These are phyloP conservation scores for Hirtodrosophila trivittata DNA, from an alignment of 2,888 invertebrate species.

Conservation along the genomic window DNA sequence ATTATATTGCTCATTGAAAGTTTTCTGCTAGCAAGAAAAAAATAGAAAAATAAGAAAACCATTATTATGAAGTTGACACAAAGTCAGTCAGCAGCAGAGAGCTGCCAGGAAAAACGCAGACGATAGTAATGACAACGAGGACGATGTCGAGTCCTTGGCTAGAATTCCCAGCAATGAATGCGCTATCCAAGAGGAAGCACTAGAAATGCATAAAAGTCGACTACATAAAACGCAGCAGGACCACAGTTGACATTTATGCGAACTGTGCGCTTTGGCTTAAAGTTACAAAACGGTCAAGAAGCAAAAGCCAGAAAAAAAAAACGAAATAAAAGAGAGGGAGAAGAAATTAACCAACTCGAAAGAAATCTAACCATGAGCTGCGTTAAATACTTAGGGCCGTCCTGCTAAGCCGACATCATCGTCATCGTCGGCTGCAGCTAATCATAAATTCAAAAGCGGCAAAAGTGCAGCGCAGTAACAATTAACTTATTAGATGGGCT, in stretches of 20 bases:
- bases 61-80: constrained; percentile 79
- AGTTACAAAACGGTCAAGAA: constrained; percentile 37
- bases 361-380: constrained; percentile 35
- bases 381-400: constrained; percentile 46
- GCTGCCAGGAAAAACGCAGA: constrained; percentile 58
- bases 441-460: constrained; percentile 73
- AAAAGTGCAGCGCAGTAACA: constrained; percentile 75
- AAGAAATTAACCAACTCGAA: constrained; percentile 26
- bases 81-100: constrained; percentile 62
- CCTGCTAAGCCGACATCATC: constrained; percentile 27
- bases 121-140: constrained; percentile 64
- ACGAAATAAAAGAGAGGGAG: background rate
- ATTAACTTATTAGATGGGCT: constrained; percentile 81
- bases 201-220: constrained; percentile 75
- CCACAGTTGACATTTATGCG: constrained; percentile 72
- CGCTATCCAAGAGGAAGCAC: constrained; percentile 61
- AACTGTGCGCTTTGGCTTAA: constrained; percentile 44
- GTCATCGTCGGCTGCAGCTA: constrained; percentile 48
- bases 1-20: constrained; percentile 48
- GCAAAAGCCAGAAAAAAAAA: constrained; percentile 10
- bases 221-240: constrained; percentile 70
- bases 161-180: constrained; percentile 39
- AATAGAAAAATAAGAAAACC: constrained; percentile 38
- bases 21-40: constrained; percentile 42
- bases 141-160: constrained; percentile 47